phyloP scores from a whole-genome alignment of 2,797 vertebrate genomes.

The Malacoraja senta region DNA sequence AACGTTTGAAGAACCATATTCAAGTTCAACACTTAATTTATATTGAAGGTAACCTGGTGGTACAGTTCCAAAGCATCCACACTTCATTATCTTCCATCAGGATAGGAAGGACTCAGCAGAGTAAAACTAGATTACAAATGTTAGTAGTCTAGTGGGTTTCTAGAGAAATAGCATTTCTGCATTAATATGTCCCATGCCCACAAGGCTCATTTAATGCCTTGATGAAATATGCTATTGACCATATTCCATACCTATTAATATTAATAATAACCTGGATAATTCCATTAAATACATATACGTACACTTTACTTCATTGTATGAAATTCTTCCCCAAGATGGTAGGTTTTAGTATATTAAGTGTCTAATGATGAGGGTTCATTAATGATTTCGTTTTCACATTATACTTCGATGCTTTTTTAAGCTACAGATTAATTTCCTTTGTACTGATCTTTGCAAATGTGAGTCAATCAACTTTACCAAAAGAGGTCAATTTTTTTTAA shows the following conservation, averaged over 20 bases:
- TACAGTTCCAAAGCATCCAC: not conserved
- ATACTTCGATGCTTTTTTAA: not conserved
- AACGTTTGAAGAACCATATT: not conserved
- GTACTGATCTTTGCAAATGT: not conserved
- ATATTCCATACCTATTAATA: not conserved
- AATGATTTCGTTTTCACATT: not conserved
- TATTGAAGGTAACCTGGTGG: not conserved
- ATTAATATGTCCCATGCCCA: not conserved
- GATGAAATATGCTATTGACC: not conserved
- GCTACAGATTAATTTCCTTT: not conserved
- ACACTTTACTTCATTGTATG: not conserved
- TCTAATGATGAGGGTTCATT: not conserved
- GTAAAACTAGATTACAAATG: too few species aligned
- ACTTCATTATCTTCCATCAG: not conserved
- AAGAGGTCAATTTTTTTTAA: conserved; percentile 10
- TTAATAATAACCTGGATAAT: not conserved
- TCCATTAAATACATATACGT: not conserved
- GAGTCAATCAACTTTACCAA: conserved; percentile 18
- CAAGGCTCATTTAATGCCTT: not conserved
- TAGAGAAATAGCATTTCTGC: not conserved
- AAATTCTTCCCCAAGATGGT: not conserved
- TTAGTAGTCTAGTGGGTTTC: not conserved
- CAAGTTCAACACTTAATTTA: not conserved
- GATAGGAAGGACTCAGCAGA: not conserved
- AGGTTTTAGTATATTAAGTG: not conserved